phyloP scores from a whole-genome alignment of 2,888 invertebrate species.

The Drosophila nr. perissopoda region DNA sequence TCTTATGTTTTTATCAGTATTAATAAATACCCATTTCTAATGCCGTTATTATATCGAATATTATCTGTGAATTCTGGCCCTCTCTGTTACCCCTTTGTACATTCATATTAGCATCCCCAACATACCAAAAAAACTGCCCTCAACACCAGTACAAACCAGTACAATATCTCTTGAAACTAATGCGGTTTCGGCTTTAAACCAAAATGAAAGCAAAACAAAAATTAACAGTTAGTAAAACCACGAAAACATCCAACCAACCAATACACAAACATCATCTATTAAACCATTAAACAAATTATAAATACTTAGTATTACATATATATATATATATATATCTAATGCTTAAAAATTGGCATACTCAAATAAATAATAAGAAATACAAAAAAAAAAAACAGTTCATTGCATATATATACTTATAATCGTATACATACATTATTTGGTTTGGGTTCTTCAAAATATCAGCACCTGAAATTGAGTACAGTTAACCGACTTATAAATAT shows the following conservation, averaged over 20 bases:
- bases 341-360: slow-evolving; percentile 24
- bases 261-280: slow-evolving; percentile 49
- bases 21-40: slow-evolving; percentile 28
- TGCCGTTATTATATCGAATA: slow-evolving; percentile 53
- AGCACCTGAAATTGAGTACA: slow-evolving; percentile 41
- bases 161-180: slow-evolving; percentile 55
- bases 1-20: slow-evolving; percentile 15
- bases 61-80: slow-evolving; percentile 47
- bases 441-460: slow-evolving; percentile 71
- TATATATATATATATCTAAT: background rate
- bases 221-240: slow-evolving; percentile 42
- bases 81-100: slow-evolving; percentile 49
- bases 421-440: slow-evolving; percentile 66
- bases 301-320: slow-evolving; percentile 19
- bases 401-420: slow-evolving; percentile 38
- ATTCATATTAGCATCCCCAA: slow-evolving; percentile 55
- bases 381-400: slow-evolving; percentile 37
- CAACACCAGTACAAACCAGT: slow-evolving; percentile 20
- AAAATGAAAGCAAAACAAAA: slow-evolving; percentile 20
- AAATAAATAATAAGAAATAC: background rate
- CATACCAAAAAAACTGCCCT: slow-evolving; percentile 22
- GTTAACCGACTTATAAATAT: slow-evolving; percentile 32
- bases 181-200: slow-evolving; percentile 66
- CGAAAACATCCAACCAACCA: slow-evolving; percentile 30
- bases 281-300: slow-evolving; percentile 43